Evolutionary conservation across 2,888 invertebrate genomes (phyloP), one percentile per base, ranked within the genome.

Genomic region (Ormia ochracea): DNA sequence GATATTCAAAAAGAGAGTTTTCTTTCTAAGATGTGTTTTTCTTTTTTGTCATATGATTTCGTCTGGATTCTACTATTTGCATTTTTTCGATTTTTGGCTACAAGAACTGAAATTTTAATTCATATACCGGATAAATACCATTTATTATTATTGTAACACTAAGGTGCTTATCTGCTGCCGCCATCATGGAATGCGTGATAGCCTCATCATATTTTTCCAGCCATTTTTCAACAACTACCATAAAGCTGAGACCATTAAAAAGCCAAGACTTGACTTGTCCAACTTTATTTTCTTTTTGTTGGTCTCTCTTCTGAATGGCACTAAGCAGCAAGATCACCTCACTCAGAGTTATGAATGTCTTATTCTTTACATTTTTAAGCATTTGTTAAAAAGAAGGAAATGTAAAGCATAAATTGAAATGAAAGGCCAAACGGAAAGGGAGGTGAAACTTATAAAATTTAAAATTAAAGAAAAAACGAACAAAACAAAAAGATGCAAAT

Each of bases 201-300:
- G 86, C 84, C 87, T 86, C 87, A 87, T 87, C 87, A 86, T 86
- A 86, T 86, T 86, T 81, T 63, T 21, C 36, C 78, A 85, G 78
- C 81, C 76, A 80, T 73, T 69, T 78, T 80, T 78, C 72, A 82
- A 81, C 81, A 81, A 69, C 74, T 78, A 79, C 79, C 74, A 75
- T 79, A 59, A 52, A 70, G 56, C 65, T 33, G 56, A 61, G 61
- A 78, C 66, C 72, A 73, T 58, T 78, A 79, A 68, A 74, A 17
- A 63, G 59, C 59, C 78, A 75, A 78, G 74, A 80, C 72, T 69
- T 50, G n/a, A n/a, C n/a, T n/a, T n/a, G n/a, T n/a, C n/a, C n/a
- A n/a, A n/a, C n/a, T n/a, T n/a, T n/a, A n/a, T n/a, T n/a, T n/a
- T n/a, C n/a, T n/a, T n/a, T n/a, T n/a, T n/a, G n/a, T n/a, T n/a